These are phyloP conservation scores for Cephus pygmeus DNA, from an alignment of 2,888 invertebrate genomes.

Conservation along the genomic window DNA sequence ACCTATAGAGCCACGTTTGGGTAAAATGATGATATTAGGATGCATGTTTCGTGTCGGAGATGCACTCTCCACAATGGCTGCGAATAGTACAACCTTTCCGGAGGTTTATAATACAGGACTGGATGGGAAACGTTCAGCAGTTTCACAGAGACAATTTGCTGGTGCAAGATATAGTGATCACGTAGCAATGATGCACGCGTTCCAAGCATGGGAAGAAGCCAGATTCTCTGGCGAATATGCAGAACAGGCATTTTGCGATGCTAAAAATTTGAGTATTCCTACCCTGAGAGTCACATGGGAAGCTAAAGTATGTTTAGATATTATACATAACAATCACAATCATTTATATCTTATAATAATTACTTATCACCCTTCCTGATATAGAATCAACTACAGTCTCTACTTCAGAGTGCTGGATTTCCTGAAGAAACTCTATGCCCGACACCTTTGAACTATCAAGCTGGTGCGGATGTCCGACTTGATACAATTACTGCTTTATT, in stretches of 20 bases:
- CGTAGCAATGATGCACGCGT: constrained; percentile 93
- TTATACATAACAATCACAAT: neutral
- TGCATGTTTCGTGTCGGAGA: constrained; percentile 91
- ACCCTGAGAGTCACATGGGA: constrained; percentile 93
- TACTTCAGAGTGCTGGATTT: constrained; percentile 83
- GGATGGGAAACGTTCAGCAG: constrained; percentile 79
- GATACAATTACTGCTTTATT: constrained; percentile 88
- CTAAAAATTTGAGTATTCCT: constrained; percentile 88
- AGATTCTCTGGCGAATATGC: constrained; percentile 77
- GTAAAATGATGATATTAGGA: constrained; percentile 97
- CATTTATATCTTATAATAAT: neutral
- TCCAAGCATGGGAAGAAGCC: constrained; percentile 84
- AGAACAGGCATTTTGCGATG: constrained; percentile 89
- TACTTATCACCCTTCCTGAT: constrained; percentile 26
- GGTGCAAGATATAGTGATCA: constrained; percentile 94
- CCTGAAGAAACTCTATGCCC: constrained; percentile 87
- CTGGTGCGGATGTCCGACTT: constrained; percentile 80
- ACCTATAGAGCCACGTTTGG: constrained; percentile 95
- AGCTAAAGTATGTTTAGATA: constrained; percentile 73
- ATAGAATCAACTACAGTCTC: constrained; percentile 75
- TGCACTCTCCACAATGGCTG: constrained; percentile 92
- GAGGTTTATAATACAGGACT: constrained; percentile 91
- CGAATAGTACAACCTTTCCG: constrained; percentile 94
- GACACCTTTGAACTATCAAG: constrained; percentile 78
- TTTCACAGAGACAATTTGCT: constrained; percentile 87